Conservation (phyloP, 2,888 invertebrate genomes). For the Aspidiotus destructor region DNA sequence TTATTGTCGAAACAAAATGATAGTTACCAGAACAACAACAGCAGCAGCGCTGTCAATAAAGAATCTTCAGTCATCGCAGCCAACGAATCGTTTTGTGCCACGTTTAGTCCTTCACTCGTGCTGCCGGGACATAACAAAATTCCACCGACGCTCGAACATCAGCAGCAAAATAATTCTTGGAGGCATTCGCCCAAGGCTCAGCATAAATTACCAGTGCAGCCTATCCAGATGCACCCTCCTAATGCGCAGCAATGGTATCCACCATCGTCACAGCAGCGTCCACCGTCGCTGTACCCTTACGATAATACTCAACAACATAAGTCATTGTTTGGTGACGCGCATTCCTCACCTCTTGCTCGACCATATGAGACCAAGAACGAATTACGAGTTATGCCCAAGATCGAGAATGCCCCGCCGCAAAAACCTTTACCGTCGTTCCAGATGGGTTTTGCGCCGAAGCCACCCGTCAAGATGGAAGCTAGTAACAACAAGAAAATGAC, state of each 20-base stretch:
- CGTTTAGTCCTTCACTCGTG: not conserved
- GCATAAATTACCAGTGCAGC: conserved; percentile 37
- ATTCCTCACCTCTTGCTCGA: not conserved
- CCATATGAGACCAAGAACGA: conserved; percentile 12
- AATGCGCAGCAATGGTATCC: conserved; percentile 14
- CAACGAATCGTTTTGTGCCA: not conserved
- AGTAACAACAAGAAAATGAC: not conserved
- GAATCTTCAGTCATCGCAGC: conserved; percentile 4
- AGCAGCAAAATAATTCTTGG: not conserved
- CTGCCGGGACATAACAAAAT: not conserved
- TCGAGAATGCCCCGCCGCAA: conserved; percentile 12
- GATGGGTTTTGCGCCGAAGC: not conserved
- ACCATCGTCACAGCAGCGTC: conserved; percentile 19
- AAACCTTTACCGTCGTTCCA: conserved; percentile 18
- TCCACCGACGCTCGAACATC: not conserved
- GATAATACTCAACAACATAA: not conserved
- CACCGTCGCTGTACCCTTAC: not conserved
- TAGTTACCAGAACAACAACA: conserved; percentile 19
- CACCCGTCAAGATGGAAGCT: not conserved
- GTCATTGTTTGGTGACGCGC: not conserved
- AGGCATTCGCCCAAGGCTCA: conserved; percentile 32
- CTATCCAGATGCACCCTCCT: conserved; percentile 16
- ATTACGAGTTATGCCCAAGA: conserved; percentile 12
- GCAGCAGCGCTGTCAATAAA: not conserved
- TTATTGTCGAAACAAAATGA: conserved; percentile 44